A percentile compares a stretch with the other conserved stretches of the same genome.
Evolutionary conservation across 2,797 vertebrate genomes (phyloP).

Genomic region (Sebastiscus tertius): DNA sequence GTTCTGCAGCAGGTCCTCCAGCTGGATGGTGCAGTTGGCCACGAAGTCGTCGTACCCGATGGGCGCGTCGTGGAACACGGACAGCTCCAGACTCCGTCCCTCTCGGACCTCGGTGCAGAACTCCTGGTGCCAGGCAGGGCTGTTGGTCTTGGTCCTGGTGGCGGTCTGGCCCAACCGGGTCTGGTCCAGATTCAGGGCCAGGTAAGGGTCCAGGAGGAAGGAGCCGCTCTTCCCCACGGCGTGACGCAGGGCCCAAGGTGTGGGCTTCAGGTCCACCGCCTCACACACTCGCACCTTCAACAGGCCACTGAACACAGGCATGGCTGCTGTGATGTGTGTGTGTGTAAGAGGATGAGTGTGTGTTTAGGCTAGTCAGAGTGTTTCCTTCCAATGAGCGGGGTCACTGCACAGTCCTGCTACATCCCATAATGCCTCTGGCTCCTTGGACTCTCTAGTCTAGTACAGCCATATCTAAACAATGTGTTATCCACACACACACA

Average conservation of each 20-base stretch:
- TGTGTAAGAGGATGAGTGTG: slow-evolving; percentile 5
- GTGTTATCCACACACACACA: slow-evolving; percentile 37
- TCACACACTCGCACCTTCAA: slow-evolving; percentile 98
- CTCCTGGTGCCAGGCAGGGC: slow-evolving; percentile 97
- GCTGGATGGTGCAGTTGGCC: slow-evolving; percentile 99
- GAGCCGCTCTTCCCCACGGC: slow-evolving; percentile 96
- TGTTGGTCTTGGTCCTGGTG: slow-evolving; percentile 97
- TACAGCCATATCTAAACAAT: slow-evolving; percentile 57
- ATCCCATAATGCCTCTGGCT: slow-evolving; percentile 72
- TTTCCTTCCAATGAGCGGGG: slow-evolving; percentile 72
- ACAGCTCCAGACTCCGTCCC: slow-evolving; percentile 96
- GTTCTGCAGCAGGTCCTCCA: slow-evolving; percentile 99
- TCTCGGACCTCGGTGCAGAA: slow-evolving; percentile 97
- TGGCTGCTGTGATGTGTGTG: slow-evolving; percentile 74
- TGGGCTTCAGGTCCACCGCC: slow-evolving; percentile 97
- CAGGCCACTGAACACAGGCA: slow-evolving; percentile 99
- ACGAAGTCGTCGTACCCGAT: slow-evolving; percentile 99
- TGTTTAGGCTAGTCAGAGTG: slow-evolving; percentile 49
- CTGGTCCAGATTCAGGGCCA: slow-evolving; percentile 97
- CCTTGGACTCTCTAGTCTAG: slow-evolving; percentile 61
- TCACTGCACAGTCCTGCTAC: slow-evolving; percentile 77
- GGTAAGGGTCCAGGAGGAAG: slow-evolving; percentile 97
- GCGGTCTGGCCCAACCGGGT: slow-evolving; percentile 96
- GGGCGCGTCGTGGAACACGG: slow-evolving; percentile 98
- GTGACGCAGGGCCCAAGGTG: slow-evolving; percentile 96